Percentiles rank a stretch among this genome's conserved stretches.
These are phyloP conservation scores for Ormia ochracea DNA, from an alignment of 2,888 invertebrate species.

Conservation along the genomic window DNA sequence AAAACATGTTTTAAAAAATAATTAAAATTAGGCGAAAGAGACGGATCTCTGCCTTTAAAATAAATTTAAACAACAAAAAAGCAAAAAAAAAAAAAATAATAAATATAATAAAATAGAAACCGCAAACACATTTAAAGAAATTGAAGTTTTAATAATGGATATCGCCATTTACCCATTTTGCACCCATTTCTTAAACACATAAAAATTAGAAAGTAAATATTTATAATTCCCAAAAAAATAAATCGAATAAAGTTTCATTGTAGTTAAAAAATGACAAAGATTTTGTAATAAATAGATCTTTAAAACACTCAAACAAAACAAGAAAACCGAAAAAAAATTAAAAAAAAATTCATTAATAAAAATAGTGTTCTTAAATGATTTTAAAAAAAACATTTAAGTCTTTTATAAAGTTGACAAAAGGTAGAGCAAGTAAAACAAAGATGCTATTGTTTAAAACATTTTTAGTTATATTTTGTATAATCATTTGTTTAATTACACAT, in stretches of 20 bases:
- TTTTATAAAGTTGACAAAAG: constrained; percentile 24
- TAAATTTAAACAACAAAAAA: too few species aligned
- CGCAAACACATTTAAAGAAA: background rate
- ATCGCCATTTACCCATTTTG: background rate
- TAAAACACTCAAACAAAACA: constrained; percentile 9
- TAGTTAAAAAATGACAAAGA: constrained; percentile 35
- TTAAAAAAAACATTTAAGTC: constrained; percentile 43
- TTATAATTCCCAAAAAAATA: constrained; percentile 34
- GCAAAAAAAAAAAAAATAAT: constrained; percentile 17
- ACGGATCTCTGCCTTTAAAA: background rate
- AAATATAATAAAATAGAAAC: constrained; percentile 22
- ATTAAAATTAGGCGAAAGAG: constrained; percentile 36
- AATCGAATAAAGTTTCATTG: constrained; percentile 36
- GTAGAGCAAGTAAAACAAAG: background rate
- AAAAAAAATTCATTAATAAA: background rate
- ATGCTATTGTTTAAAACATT: constrained; percentile 55
- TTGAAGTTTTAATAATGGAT: background rate
- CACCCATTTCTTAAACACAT: constrained; percentile 19
- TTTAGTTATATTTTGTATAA: constrained; percentile 15
- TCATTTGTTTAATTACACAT: constrained; percentile 12
- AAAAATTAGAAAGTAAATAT: constrained; percentile 25
- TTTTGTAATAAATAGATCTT: constrained; percentile 14
- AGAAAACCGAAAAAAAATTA: too few species aligned
- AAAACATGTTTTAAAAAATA: constrained; percentile 25
- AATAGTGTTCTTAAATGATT: constrained; percentile 31